Evolutionary conservation across 2,797 vertebrate species (phyloP).

Genomic region (Phoeniculus purpureus): DNA sequence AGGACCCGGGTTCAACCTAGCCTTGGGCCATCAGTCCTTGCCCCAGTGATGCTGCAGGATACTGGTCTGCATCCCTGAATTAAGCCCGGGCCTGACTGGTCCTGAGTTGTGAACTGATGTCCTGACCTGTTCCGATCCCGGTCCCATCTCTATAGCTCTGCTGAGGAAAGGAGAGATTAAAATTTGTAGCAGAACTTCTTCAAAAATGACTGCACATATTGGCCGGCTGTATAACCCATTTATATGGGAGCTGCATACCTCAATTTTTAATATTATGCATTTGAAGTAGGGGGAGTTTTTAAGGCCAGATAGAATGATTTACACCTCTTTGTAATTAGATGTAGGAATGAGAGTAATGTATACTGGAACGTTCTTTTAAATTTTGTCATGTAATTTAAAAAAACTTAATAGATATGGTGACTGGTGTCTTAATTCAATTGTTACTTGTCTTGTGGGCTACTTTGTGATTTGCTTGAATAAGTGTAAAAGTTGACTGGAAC

Average conservation of each 20-base stretch:
- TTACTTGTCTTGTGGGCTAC: slow-evolving; percentile 34
- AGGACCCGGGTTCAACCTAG: background rate
- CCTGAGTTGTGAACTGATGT: background rate
- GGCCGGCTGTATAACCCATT: background rate
- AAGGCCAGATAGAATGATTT: slow-evolving; percentile 1
- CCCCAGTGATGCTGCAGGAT: background rate
- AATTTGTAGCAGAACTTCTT: background rate
- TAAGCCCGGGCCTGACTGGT: background rate
- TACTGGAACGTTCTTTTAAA: slow-evolving; percentile 29
- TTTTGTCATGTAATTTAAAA: slow-evolving; percentile 42
- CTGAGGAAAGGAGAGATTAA: background rate
- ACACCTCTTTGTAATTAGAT: slow-evolving; percentile 40
- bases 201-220: background rate
- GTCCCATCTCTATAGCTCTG: background rate
- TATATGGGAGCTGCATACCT: background rate
- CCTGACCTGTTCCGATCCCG: background rate
- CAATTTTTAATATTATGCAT: slow-evolving; percentile 20
- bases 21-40: background rate
- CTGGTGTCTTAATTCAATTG: slow-evolving; percentile 52
- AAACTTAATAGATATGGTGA: slow-evolving; percentile 38
- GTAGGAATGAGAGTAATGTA: slow-evolving; percentile 31
- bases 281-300: background rate
- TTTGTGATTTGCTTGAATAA: slow-evolving; percentile 28
- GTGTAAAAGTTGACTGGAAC: background rate
- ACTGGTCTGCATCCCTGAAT: background rate